phyloP scores from a whole-genome alignment of 37 sponge, comb jelly and placozoan genomes.

The Amphimedon queenslandica region DNA sequence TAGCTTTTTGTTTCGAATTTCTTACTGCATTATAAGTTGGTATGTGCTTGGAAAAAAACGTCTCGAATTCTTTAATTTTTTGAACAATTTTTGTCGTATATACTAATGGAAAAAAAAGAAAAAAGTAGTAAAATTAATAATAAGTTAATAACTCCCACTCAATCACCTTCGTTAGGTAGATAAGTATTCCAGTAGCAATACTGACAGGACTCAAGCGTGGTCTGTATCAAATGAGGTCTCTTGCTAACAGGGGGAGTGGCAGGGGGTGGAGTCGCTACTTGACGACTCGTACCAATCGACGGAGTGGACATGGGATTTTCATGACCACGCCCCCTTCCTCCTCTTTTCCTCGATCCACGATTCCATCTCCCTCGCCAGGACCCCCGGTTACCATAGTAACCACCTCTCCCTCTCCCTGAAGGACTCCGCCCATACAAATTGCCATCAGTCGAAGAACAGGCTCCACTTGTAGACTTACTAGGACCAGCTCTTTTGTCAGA shows the following conservation, averaged over 20 bases:
- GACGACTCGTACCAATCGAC: neutral
- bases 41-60: no score
- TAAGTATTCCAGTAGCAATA: slow-evolving; percentile 63
- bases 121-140: no score
- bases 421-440: slow-evolving; percentile 19
- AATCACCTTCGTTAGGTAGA: slow-evolving; percentile 52
- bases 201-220: slow-evolving; percentile 28
- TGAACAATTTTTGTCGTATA: no score
- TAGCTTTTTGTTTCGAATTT: no score
- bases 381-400: slow-evolving; percentile 9
- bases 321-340: slow-evolving; percentile 3
- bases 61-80: no score
- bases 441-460: no score
- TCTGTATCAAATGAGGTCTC: slow-evolving; percentile 28
- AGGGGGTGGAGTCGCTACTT: no score
- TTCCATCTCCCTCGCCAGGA: neutral
- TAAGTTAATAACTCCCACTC: no score
- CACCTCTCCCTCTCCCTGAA: slow-evolving; percentile 28
- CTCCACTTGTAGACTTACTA: no score
- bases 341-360: neutral
- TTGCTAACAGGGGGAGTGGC: neutral
- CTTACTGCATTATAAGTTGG: no score
- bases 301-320: neutral
- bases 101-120: no score
- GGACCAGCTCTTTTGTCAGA: no score